phyloP scores from a whole-genome alignment of 2,797 vertebrate genomes.

The Macrochelys suwanniensis region DNA sequence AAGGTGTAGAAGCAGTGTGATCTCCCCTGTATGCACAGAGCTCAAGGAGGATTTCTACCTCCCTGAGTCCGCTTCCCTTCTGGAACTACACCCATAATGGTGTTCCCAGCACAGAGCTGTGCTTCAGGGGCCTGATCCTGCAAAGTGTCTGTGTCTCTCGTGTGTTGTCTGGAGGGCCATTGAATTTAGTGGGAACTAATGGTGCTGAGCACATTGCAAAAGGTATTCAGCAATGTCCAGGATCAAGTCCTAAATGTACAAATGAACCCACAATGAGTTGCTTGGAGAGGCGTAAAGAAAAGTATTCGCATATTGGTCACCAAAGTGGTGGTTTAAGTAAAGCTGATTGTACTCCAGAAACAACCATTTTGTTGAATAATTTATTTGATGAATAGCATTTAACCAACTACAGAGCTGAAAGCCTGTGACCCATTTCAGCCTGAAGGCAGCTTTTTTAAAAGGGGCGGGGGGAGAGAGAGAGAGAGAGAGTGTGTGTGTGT shows the following conservation, averaged over 20 bases:
- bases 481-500: background rate
- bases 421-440: background rate
- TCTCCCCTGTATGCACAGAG: background rate
- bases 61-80: background rate
- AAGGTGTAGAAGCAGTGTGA: background rate
- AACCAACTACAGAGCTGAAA: background rate
- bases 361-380: background rate
- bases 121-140: background rate
- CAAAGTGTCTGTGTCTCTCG: background rate
- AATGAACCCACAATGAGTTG: background rate
- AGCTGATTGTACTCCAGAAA: background rate
- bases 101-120: background rate
- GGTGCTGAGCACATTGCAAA: background rate
- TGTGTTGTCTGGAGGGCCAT: background rate
- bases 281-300: background rate
- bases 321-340: background rate
- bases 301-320: background rate
- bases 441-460: background rate
- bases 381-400: background rate
- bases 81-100: background rate
- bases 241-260: background rate
- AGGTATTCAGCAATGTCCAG: background rate
- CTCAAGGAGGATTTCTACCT: background rate
- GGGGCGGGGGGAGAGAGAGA: background rate
- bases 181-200: constrained; percentile 16